These are phyloP conservation scores for Pedicia rivosa DNA, from an alignment of 2,888 invertebrate genomes.

Conservation along the genomic window DNA sequence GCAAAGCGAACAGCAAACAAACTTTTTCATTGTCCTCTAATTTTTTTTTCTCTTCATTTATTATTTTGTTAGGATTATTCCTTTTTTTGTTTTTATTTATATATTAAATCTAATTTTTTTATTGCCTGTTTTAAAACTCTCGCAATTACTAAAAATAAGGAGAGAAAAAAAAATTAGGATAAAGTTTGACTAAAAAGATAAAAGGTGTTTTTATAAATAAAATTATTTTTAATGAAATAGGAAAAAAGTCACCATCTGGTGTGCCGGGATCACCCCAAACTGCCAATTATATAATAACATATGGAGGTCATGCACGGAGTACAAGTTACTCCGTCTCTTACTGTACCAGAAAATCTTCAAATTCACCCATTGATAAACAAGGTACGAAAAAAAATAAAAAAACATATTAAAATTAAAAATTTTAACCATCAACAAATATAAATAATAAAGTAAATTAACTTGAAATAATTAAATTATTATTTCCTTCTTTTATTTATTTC, in stretches of 20 bases:
- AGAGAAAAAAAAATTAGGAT: too few species aligned
- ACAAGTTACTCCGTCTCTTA: slow-evolving; percentile 88
- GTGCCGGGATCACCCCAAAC: slow-evolving; percentile 24
- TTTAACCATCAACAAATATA: too few species aligned
- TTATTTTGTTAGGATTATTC: neutral
- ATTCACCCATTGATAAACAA: slow-evolving; percentile 37
- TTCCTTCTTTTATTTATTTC: too few species aligned
- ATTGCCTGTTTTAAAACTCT: neutral
- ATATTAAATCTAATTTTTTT: neutral
- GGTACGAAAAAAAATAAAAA: too few species aligned
- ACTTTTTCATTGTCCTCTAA: neutral
- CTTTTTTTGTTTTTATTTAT: neutral
- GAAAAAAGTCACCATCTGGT: slow-evolving; percentile 40
- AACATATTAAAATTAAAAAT: too few species aligned
- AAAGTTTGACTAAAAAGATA: too few species aligned
- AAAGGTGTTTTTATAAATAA: too few species aligned
- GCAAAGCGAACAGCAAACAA: too few species aligned
- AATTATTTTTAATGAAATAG: slow-evolving; percentile 26
- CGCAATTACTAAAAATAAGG: too few species aligned
- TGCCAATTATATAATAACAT: slow-evolving; percentile 22
- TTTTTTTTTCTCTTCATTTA: neutral
- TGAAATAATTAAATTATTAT: too few species aligned
- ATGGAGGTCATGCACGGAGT: slow-evolving; percentile 56
- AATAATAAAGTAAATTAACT: too few species aligned
- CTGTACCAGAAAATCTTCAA: slow-evolving; percentile 57